Conservation (phyloP, 2,888 invertebrate genomes). For the Sinelater perroti region DNA sequence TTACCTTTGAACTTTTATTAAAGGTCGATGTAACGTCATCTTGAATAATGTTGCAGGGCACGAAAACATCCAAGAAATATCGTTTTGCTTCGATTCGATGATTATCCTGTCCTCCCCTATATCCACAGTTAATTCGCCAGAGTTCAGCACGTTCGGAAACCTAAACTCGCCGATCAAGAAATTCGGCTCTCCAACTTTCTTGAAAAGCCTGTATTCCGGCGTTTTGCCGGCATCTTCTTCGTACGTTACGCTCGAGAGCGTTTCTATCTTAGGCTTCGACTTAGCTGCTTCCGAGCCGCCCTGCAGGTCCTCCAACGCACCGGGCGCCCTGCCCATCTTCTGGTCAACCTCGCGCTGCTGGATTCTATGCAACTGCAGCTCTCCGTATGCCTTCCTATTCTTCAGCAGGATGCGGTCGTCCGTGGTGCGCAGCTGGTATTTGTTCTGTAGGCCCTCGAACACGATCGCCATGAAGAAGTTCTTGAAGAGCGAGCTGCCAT, state of each 20-base stretch:
- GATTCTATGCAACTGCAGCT: conserved; percentile 77
- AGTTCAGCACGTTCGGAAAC: conserved; percentile 67
- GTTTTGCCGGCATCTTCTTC: conserved; percentile 54
- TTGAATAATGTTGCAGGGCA: conserved; percentile 73
- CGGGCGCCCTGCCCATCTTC: conserved; percentile 54
- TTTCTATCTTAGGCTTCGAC: conserved; percentile 53
- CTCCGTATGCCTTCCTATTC: conserved; percentile 79
- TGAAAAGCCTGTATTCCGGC: conserved; percentile 68
- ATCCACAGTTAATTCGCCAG: conserved; percentile 72
- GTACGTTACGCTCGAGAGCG: conserved; percentile 46
- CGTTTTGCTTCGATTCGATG: conserved; percentile 69
- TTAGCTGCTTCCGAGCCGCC: conserved; percentile 43
- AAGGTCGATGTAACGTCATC: conserved; percentile 63
- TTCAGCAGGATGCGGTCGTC: conserved; percentile 74
- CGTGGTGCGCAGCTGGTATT: conserved; percentile 76
- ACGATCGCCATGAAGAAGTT: conserved; percentile 82
- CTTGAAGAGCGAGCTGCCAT: conserved; percentile 74
- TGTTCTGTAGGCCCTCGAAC: conserved; percentile 81
- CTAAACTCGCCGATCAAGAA: conserved; percentile 70
- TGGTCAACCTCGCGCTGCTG: conserved; percentile 72
- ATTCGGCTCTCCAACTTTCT: conserved; percentile 66
- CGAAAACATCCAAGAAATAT: conserved; percentile 73
- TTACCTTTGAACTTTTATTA: conserved; percentile 65
- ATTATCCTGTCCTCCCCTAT: conserved; percentile 80
- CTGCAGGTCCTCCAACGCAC: conserved; percentile 71